Conservation (phyloP, 2,888 invertebrate species). For the Thecophora atra region DNA sequence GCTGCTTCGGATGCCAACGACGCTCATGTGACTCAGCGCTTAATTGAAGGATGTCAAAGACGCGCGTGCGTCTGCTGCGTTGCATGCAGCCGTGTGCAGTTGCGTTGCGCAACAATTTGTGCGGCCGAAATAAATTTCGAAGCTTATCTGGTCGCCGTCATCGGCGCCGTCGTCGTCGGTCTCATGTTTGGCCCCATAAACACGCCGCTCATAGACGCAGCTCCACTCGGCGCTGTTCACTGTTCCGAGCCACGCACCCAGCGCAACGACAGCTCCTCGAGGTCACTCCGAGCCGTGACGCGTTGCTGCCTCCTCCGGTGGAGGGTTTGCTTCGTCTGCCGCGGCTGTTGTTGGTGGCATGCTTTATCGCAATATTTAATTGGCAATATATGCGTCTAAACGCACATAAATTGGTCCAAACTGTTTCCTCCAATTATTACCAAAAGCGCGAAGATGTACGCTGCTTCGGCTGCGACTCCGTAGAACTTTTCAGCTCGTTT, state of each 20-base stretch:
- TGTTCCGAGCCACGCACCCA: not conserved
- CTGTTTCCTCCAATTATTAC: slow-evolving; percentile 41
- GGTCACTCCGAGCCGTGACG: slow-evolving; percentile 16
- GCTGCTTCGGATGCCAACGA: slow-evolving; percentile 15
- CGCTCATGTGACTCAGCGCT: slow-evolving; percentile 23
- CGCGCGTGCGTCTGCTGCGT: slow-evolving; percentile 40
- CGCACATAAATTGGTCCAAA: slow-evolving; percentile 61
- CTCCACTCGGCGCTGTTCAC: not conserved
- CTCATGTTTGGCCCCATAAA: slow-evolving; percentile 24
- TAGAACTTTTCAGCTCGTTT: not conserved
- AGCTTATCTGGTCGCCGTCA: slow-evolving; percentile 42
- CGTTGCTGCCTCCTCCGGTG: not conserved
- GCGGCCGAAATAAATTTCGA: slow-evolving; percentile 54
- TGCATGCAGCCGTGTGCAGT: slow-evolving; percentile 32
- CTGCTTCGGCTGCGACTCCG: not conserved
- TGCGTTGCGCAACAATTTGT: slow-evolving; percentile 39
- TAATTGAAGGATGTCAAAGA: slow-evolving; percentile 52
- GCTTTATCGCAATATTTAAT: slow-evolving; percentile 65
- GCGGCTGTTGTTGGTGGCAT: slow-evolving; percentile 48
- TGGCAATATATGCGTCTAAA: slow-evolving; percentile 65
- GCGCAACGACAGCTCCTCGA: not conserved
- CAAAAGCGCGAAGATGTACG: slow-evolving; percentile 29
- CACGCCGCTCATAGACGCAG: not conserved
- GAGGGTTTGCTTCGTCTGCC: slow-evolving; percentile 7
- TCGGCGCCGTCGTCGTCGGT: slow-evolving; percentile 37